Evolutionary conservation across 2,888 invertebrate species (phyloP).

Genomic region (Nephrocerus scutellatus): DNA sequence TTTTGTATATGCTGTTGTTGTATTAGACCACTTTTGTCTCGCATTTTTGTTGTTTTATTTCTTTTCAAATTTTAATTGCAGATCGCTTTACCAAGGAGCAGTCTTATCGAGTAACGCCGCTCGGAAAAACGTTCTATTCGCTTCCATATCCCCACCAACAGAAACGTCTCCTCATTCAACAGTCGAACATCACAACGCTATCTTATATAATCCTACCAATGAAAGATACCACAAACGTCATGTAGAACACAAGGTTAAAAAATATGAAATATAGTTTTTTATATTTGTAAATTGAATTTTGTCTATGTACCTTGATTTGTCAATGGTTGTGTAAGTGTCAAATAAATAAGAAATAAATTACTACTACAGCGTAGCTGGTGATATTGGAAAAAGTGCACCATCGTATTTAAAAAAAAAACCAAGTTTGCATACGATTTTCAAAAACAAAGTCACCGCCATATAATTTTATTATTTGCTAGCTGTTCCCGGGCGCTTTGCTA

Average conservation of each 20-base stretch:
- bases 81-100: constrained; percentile 23
- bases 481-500: no score
- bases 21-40: constrained; percentile 25
- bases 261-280: constrained; percentile 26
- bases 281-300: not conserved
- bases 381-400: no score
- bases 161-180: no score
- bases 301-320: no score
- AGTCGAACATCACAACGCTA: constrained; percentile 23
- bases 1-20: constrained; percentile 27
- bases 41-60: no score
- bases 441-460: not conserved
- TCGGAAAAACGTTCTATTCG: constrained; percentile 12
- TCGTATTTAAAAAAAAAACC: not conserved
- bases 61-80: constrained; percentile 9
- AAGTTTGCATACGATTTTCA: not conserved
- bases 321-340: no score
- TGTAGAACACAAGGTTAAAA: constrained; percentile 32
- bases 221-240: constrained; percentile 32
- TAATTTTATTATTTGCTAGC: not conserved
- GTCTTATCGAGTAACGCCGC: constrained; percentile 16
- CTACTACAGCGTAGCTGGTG: no score
- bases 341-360: no score
- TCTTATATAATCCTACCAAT: constrained; percentile 26
- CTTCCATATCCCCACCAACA: constrained; percentile 11